Evolutionary conservation across 2,888 invertebrate genomes (phyloP), one percentile per base, ranked within the genome.

Genomic region (Callimorpha dominula): DNA sequence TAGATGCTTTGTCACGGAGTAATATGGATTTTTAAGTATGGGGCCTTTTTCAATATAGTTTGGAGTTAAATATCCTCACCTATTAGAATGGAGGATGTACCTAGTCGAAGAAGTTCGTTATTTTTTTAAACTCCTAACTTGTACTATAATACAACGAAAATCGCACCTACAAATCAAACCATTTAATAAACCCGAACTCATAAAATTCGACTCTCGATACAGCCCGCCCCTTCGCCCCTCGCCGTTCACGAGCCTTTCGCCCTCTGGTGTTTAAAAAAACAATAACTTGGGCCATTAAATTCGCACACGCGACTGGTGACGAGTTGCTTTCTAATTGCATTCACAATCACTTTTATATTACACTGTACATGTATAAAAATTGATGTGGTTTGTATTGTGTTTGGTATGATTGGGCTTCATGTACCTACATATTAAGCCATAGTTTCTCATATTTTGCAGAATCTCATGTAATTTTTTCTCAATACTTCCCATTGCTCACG

Each of bases 271-370:
- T 87, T 86, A 89, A 92, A 89, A 92, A 94, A 94, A 95, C 94
- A 95, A 95, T 94, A 92, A 93, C 88, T 87, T 88, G 87, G 86
- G 74, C 94, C 95, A 95, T 95, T 95, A 95, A 95, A 95, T 92
- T 94, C 89, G 88, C 90, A 90, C 95, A 94, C 92, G 86, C 87
- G 86, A 92, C 86, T 93, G 94, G 83, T 81, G 86, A 79, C 91
- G 89, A 85, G 86, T 84, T 86, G 77, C 76, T 72, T 88, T 87
- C 89, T 94, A 94, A 94, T 94, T 94, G 94, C 92, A 78, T 85
- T 74, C 88, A 93, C 92, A 93, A 90, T 90, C 86, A 89, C 84
- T 87, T 88, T 87, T 86, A 85, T 84, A 85, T 81, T 83, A 85
- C 86, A 86, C 85, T 86, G 83, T 86, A 84, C 31, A 31, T 40